Evolutionary conservation across 2,797 vertebrate species (phyloP), one percentile per base, ranked within the genome.

Genomic region (Forpus xanthops): DNA sequence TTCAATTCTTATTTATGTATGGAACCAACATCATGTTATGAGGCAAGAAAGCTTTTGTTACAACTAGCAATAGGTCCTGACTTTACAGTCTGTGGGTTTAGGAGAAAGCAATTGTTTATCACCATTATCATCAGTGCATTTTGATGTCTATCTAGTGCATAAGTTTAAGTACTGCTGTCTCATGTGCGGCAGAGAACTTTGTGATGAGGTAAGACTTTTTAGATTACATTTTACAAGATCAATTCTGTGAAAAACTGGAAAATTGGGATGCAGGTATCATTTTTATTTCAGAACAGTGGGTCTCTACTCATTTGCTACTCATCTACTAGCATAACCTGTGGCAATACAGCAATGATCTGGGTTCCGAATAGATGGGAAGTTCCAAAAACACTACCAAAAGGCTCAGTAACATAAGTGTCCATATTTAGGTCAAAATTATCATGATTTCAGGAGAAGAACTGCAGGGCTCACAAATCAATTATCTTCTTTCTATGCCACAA

Each of bases 371-470:
- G 67, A 79, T 58, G 8, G 44, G 19, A 35, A 31, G 42, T 58
- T 89, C 73, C 60, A 82, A 52, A 94, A 94, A 56, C 4, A 1
- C 20, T 9, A 3, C 15, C 50, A 41, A 72, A 95, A 58, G 3
- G 4, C 70, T 86, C 31, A 12, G 52, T 42, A 58, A 89, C 50
- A 5, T 9, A 78, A 7, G 52, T 80, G 56, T 2, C 74, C 91
- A 24, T 5, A 16, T 24, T 53, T 20, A 64, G 52, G 91, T 88
- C 84, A 96, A 97, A 75, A 90, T 50, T 92, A 85, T 88, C 79
- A 90, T 30, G 65, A 96, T 96, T 93, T 94, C 85, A 92, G 77
- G 39, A 89, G 80, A 88, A 7, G 94, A 92, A 86, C 90, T 78
- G 87, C 62, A 70, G 84, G 61, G 86, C 86, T 93, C 58, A 71